Percentiles rank a stretch among this genome's conserved stretches.
Conservation (phyloP, 2,797 vertebrate genomes). For the Silurus aristotelis region DNA sequence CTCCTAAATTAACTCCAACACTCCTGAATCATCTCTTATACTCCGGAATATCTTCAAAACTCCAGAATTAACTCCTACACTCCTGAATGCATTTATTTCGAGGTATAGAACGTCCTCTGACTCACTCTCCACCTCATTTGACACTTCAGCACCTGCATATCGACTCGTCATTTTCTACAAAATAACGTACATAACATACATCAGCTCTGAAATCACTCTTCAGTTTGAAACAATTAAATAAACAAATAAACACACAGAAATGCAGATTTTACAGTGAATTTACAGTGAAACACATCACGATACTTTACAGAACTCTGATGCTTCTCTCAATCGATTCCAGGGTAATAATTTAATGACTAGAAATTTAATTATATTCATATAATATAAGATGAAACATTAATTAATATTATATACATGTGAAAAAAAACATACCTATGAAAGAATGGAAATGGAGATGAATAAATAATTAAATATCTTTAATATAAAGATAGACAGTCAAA, state of each 20-base stretch:
- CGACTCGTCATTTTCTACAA: not conserved
- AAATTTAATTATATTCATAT: too few relatives aligned
- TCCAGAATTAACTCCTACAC: not conserved
- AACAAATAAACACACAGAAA: not conserved
- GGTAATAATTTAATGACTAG: not conserved
- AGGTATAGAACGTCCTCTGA: not conserved
- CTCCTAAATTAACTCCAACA: not conserved
- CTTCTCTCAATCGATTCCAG: not conserved
- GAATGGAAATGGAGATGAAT: not conserved
- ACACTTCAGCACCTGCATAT: not conserved
- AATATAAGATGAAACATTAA: not conserved
- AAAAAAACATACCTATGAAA: not conserved
- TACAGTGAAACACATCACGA: not conserved
- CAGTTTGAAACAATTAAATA: not conserved
- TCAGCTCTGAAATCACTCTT: not conserved
- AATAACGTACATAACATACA: not conserved
- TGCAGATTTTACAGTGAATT: not conserved
- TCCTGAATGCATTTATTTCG: not conserved
- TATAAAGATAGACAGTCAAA: too few relatives aligned
- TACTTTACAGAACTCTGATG: not conserved
- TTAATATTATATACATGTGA: not conserved
- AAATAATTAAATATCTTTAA: too few relatives aligned
- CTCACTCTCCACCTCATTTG: not conserved
- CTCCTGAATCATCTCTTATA: not conserved
- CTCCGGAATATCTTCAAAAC: not conserved